Evolutionary conservation across 2,797 vertebrate species (phyloP).

Genomic region (Sebastes vulpes): DNA sequence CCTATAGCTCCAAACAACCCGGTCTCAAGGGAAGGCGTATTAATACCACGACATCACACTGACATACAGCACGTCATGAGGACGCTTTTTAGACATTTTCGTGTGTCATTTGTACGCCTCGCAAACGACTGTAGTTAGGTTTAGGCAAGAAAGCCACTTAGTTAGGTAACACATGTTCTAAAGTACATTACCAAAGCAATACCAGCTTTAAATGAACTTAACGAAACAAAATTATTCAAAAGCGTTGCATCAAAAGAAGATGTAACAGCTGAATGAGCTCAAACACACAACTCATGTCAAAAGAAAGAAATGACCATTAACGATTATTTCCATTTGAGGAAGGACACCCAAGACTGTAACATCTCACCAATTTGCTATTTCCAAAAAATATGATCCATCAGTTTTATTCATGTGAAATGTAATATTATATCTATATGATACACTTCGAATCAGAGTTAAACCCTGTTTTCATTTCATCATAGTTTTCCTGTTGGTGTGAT

Average conservation of each 20-base stretch:
- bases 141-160: no score
- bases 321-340: background rate
- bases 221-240: background rate
- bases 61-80: no score
- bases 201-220: background rate
- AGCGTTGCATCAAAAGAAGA: background rate
- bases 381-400: background rate
- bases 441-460: background rate
- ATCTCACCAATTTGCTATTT: background rate
- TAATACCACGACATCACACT: no score
- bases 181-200: no score
- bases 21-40: no score
- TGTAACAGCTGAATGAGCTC: background rate
- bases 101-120: rapidly evolving
- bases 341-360: background rate
- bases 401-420: conserved; percentile 1
- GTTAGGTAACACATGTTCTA: no score
- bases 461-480: background rate
- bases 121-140: no score
- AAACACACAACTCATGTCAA: background rate
- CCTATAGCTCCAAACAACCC: no score
- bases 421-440: background rate
- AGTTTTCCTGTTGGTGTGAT: background rate
- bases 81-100: no score
- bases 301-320: background rate